Evolutionary conservation across 2,113 vertebrate genomes (phyloP), one percentile per base, ranked within the genome.

Genomic region (Cygnus atratus): DNA sequence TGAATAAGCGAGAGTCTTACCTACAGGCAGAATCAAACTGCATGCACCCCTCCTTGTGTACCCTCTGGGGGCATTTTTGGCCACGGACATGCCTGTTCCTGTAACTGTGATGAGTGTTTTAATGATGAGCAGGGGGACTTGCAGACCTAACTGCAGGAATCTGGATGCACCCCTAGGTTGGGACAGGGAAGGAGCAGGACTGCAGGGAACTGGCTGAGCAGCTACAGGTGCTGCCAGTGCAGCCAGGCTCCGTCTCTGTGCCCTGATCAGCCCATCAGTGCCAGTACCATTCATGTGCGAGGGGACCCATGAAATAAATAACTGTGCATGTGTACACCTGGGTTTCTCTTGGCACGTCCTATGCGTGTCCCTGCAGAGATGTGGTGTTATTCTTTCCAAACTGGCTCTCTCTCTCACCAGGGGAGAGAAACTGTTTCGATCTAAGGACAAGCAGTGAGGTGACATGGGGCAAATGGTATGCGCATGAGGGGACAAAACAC

Each of bases 401-500:
- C 4, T 0, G 0, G 26, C 43, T 46, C n/a, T 48, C 46, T 46
- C 46, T 80, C 46, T 46, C 66, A 75, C 18, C 0, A 1, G 15
- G 10, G 13, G 5, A 67, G 33, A 67, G 8, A 59, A 78, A 52
- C 8, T 20, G 6, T 52, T 44, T 73, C 35, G 68, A 71, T 33
- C 79, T 93, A 39, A 66, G 58, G 62, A 66, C 8, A 66, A 63
- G 2, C 3, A 4, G 20, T 1, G 6, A 75, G 11, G 39, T 55
- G 57, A 57, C 22, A 35, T 0, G 0, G 66, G 43, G 25, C n/a
- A 89, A 84, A 72, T 0, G 2, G 35, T 61, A 78, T 1, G 24
- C 35, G 39, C 28, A 15, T 12, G 12, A 54, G 3, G 35, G 19
- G 26, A 67, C 9, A 0, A 22, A 35, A 16, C 8, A 28, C 35